These are phyloP conservation scores for Megalopta genalis DNA, from an alignment of 1,140 invertebrate genomes.

Conservation along the genomic window DNA sequence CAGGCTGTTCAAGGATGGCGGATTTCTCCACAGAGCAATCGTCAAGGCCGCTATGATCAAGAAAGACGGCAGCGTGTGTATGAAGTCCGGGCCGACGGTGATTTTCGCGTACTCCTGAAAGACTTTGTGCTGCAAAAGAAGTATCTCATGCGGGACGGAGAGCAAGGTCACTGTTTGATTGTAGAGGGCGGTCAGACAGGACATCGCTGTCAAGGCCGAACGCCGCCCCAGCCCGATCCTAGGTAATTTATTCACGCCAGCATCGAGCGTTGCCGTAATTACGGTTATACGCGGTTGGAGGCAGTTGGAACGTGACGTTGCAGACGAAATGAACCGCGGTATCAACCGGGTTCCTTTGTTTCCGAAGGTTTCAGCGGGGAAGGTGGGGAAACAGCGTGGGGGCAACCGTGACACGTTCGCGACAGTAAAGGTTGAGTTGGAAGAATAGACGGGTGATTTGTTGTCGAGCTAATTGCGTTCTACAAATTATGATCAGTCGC, in stretches of 20 bases:
- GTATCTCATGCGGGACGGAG: constrained; percentile 68
- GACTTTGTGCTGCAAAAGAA: constrained; percentile 70
- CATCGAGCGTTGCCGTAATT: neutral
- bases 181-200: constrained; percentile 68
- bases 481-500: too few relatives aligned
- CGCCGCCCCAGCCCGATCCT: constrained; percentile 25
- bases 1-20: constrained; percentile 53
- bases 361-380: neutral
- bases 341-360: constrained; percentile 17
- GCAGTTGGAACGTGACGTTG: constrained; percentile 28
- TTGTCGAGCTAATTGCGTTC: too few relatives aligned
- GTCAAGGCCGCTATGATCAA: constrained; percentile 64
- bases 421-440: too few relatives aligned
- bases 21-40: constrained; percentile 66
- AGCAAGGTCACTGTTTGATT: constrained; percentile 68
- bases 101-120: constrained; percentile 73
- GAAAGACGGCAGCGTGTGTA: constrained; percentile 73
- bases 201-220: constrained; percentile 58
- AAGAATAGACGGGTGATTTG: too few relatives aligned
- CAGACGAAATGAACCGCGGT: constrained; percentile 46
- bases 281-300: constrained; percentile 14
- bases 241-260: constrained; percentile 26
- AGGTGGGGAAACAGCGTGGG: too few relatives aligned
- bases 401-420: too few relatives aligned
- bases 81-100: constrained; percentile 73